Base-by-base conservation (phyloP, 2,797 vertebrate genomes). In the Pygocentrus nattereri region DNA sequence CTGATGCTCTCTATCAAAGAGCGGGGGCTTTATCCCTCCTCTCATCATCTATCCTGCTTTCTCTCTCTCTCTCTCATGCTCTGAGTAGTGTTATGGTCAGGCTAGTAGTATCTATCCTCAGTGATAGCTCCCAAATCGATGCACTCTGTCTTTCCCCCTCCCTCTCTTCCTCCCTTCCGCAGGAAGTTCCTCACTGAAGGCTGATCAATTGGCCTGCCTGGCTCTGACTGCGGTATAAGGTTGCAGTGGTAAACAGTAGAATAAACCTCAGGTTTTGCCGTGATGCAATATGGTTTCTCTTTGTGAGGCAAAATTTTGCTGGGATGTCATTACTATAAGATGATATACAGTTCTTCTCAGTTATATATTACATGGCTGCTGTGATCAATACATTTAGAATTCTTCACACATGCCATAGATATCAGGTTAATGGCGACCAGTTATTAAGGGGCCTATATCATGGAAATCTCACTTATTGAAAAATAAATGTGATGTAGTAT, bases 121-220 rank as follows among this genome's bases (percentile, higher is more conserved):
- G 27, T 71, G 73, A 82, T 69, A 61, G 70, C 71, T 75, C n/a
- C 50, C 65, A 41, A 78, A 78, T 83, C 49, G 74, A 56, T 79
- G 34, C 72, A 31, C 44, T 68, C 49, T 47, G 77, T 18, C 49
- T 71, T 58, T n/a, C 77, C 50, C 74, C 49, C 23, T 38, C 25
- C 72, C 56, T 31, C n/a, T 31, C 52, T 1, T 41, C 38, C 71
- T 74, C 25, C 38, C 18, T 73, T 47, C 54, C 38, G 56, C 52
- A 76, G 52, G 78, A 74, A 76, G 65, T 19, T 61, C 44, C 47
- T 78, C 52, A 30, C n/a, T 62, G 30, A 65, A 68, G 72, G 50
- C 54, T 83, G 85, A 86, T 86, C 77, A 52, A 47, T 76, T 80
- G 72, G 67, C 71, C 73, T 67, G 67, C 64, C 81, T 79, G 71